These are phyloP conservation scores for Oophaga pumilio DNA, from an alignment of 2,113 vertebrate species.

Conservation along the genomic window DNA sequence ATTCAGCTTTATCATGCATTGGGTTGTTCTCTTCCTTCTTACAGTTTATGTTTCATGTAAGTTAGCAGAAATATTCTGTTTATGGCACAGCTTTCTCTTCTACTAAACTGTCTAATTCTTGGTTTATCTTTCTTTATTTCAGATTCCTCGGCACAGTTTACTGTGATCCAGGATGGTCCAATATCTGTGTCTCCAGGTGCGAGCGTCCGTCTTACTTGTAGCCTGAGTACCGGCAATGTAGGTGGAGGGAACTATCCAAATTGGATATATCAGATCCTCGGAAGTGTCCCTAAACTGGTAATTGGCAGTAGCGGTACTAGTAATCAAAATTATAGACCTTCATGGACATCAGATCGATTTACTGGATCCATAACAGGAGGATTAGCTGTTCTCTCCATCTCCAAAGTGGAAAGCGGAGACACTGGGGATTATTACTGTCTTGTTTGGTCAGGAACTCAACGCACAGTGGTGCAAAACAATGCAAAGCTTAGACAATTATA, in stretches of 20 bases:
- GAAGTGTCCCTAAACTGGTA: conserved; percentile 1
- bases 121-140: background rate
- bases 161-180: too few relatives aligned
- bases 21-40: too few relatives aligned
- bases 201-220: too few relatives aligned
- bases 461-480: background rate
- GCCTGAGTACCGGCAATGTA: background rate
- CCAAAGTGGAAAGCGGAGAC: too few relatives aligned
- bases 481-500: background rate
- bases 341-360: conserved; percentile 1
- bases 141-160: conserved; percentile 10
- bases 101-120: too few relatives aligned
- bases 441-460: too few relatives aligned
- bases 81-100: too few relatives aligned
- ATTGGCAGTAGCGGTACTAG: background rate
- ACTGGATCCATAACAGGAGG: conserved; percentile 24
- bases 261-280: conserved; percentile 19
- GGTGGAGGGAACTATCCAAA: background rate
- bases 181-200: too few relatives aligned
- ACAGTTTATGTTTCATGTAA: too few relatives aligned
- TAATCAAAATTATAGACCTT: conserved; percentile 18
- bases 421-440: too few relatives aligned
- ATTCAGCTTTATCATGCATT: too few relatives aligned
- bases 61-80: too few relatives aligned
- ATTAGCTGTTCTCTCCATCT: background rate